phyloP scores from a whole-genome alignment of 2,888 invertebrate species.

The Trichogramma evanescens region DNA sequence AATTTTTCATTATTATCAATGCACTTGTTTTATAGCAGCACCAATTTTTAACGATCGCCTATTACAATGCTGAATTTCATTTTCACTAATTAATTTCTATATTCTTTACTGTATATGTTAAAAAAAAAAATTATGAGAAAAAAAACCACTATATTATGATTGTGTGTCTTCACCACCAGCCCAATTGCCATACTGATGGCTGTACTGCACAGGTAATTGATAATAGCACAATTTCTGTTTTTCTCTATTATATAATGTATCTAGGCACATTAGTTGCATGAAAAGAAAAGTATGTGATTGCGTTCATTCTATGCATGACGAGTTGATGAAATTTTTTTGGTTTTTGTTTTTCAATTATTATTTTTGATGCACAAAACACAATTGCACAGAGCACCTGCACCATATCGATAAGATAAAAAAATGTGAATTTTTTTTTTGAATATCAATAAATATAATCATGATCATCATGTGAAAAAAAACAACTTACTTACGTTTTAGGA shows the following conservation, averaged over 20 bases:
- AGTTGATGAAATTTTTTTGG: conserved; percentile 1
- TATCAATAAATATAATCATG: too few species aligned
- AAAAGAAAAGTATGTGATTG: conserved; percentile 7
- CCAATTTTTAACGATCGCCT: too few species aligned
- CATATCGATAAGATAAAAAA: not conserved
- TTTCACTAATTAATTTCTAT: conserved; percentile 34
- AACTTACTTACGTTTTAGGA: too few species aligned
- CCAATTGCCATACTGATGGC: conserved; percentile 94
- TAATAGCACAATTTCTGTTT: conserved; percentile 49
- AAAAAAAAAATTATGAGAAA: conserved; percentile 21
- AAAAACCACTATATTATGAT: conserved; percentile 47
- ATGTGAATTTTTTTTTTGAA: too few species aligned
- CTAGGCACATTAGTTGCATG: conserved; percentile 8
- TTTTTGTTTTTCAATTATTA: conserved; percentile 6
- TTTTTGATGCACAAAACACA: not conserved
- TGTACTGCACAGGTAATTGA: conserved; percentile 84
- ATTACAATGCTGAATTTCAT: not conserved
- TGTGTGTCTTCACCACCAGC: conserved; percentile 74
- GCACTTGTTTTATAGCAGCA: too few species aligned
- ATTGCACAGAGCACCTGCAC: conserved; percentile 14
- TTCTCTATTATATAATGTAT: conserved; percentile 1
- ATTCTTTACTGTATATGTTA: conserved; percentile 45
- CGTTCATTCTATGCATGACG: conserved; percentile 1
- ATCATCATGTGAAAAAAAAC: too few species aligned
- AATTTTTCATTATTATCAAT: too few species aligned